Evolutionary conservation across 2,113 vertebrate species (phyloP).

Genomic region (Daboia siamensis): DNA sequence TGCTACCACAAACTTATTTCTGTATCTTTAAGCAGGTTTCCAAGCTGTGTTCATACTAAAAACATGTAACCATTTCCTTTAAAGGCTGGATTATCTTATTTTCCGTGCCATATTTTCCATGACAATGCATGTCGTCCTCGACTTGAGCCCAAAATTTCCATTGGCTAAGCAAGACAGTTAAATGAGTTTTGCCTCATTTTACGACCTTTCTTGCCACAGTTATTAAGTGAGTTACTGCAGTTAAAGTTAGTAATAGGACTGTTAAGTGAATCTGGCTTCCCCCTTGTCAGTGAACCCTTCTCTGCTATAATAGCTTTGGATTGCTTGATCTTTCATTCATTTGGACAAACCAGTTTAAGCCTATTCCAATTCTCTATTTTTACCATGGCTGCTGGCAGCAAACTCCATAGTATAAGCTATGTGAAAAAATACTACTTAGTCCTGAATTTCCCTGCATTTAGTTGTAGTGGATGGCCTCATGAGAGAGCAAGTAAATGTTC

Average conservation of each 20-base stretch:
- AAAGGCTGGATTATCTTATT: background rate
- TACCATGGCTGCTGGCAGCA: background rate
- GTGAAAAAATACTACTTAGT: background rate
- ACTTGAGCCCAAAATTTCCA: background rate
- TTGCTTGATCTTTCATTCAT: background rate
- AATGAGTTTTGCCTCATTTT: background rate
- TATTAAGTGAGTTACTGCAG: background rate
- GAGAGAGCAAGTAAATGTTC: background rate
- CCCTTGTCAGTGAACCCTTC: background rate
- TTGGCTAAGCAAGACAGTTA: background rate
- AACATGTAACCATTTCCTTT: background rate
- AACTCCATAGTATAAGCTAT: background rate
- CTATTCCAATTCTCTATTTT: background rate
- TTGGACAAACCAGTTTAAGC: background rate
- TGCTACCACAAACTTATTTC: background rate
- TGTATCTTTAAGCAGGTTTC: background rate
- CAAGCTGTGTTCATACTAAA: background rate
- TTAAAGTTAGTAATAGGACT: background rate
- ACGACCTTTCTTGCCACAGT: background rate
- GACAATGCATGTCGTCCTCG: background rate
- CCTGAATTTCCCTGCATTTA: background rate
- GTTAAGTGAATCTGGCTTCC: background rate
- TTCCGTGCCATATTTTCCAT: background rate
- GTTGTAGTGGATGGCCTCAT: background rate
- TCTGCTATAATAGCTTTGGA: background rate